phyloP scores from a whole-genome alignment of 1,140 invertebrate species.

The Linepithema humile region DNA sequence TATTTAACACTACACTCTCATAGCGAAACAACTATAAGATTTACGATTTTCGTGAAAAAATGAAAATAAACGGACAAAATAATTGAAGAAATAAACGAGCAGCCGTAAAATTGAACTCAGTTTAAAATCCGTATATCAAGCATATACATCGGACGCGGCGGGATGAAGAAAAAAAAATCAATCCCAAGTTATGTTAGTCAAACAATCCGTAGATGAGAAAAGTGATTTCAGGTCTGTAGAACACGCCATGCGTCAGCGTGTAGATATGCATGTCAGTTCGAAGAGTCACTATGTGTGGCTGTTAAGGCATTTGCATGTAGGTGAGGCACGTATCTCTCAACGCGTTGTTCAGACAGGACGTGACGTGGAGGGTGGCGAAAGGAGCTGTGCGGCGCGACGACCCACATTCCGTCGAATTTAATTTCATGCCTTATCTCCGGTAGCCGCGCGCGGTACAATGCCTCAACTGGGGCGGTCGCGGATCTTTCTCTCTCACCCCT shows the following conservation, averaged over 20 bases:
- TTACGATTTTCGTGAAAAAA: no score
- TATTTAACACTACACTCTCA: no score
- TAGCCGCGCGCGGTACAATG: constrained; percentile 72
- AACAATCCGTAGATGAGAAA: not conserved
- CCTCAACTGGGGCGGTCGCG: constrained; percentile 71
- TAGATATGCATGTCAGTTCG: not conserved
- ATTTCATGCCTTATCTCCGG: constrained; percentile 81
- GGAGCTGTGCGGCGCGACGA: constrained; percentile 66
- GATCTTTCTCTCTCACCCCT: constrained; percentile 66
- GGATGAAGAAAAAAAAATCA: no score
- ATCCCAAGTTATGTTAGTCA: no score
- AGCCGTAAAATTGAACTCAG: no score
- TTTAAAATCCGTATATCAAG: no score
- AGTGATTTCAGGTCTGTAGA: not conserved
- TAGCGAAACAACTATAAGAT: no score
- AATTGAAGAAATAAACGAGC: no score
- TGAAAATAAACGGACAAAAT: no score
- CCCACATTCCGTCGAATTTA: constrained; percentile 80
- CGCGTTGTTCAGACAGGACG: constrained; percentile 43
- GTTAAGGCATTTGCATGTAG: not conserved
- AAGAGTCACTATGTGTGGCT: not conserved
- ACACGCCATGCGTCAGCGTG: not conserved
- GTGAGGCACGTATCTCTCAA: constrained; percentile 10
- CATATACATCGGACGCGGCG: no score
- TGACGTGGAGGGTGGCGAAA: constrained; percentile 54